Evolutionary conservation across 2,888 invertebrate species (phyloP), one percentile per base, ranked within the genome.

Genomic region (Caenorhabditis panamensis): DNA sequence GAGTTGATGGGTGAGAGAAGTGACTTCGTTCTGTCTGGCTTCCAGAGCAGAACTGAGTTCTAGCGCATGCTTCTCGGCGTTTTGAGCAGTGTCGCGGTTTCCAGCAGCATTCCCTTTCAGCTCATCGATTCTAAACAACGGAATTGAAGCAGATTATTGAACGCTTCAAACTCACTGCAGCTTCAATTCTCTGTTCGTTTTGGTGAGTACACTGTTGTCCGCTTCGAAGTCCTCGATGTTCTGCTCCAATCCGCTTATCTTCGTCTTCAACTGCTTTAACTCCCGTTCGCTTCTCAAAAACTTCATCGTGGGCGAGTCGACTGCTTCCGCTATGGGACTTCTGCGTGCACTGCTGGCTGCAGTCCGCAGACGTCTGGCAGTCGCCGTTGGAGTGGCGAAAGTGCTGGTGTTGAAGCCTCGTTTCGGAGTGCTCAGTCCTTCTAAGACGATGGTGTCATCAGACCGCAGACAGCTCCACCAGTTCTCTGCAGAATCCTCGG

Each of bases 231-330:
- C 78, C 8, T 72, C 78, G 3, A 66, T 18, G 4, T 36, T 56
- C 1, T 26, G 51, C 20, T 78, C 49, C 20, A 41, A 4, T 2
- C 59, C 71, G n/a, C 20, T 44, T 2, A 78, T 6, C 26, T 36
- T 41, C n/a, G 26, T 66, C n/a, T 71, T 71, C 16, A 66, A 37
- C 11, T 64, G 56, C 22, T 72, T 78, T 47, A 78, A 51, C 5
- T 78, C 71, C 20, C 71, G 22, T 20, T 78, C 78, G 44, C 54
- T 53, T 54, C 78, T 26, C 71, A 78, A 26, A 22, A 54, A 78
- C 26, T 62, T 71, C 78, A 78, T 78, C 0, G 78, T 78, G 26
- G 78, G 78, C 5, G 78, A 78, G 53, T 78, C 78, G n/a, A 78
- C 66, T n/a, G 71, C 71, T 11, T 78, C 78, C 26, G 66, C 78